A percentile compares a stretch with the other conserved stretches of the same genome.
Evolutionary conservation across 2,113 vertebrate species (phyloP).

Genomic region (Oreochromis tanganicae): DNA sequence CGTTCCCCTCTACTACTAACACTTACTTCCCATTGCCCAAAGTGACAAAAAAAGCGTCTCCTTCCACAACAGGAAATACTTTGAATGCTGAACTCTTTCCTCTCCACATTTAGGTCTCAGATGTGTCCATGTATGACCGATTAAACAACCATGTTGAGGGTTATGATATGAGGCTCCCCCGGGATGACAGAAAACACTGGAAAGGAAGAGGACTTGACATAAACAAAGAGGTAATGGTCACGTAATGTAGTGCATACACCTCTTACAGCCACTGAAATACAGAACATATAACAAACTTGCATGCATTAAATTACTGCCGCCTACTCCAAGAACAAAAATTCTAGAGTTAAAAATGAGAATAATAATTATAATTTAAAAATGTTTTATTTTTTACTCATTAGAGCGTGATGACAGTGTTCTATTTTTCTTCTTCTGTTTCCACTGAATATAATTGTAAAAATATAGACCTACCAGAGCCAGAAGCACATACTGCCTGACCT

Average conservation of each 20-base stretch:
- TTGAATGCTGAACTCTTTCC: neutral
- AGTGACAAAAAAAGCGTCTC: neutral
- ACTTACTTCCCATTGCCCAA: neutral
- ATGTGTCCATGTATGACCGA: constrained; percentile 51
- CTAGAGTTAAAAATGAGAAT: neutral
- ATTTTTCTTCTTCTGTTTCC: neutral
- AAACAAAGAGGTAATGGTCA: constrained; percentile 54
- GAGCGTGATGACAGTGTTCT: neutral
- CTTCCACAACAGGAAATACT: neutral
- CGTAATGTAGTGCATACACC: neutral
- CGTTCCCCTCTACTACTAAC: neutral
- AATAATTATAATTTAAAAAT: neutral
- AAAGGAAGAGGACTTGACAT: constrained; percentile 59
- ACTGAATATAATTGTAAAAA: neutral
- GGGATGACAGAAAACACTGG: constrained; percentile 59
- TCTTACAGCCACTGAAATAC: neutral
- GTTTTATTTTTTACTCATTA: neutral
- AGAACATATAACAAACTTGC: neutral
- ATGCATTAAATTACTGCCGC: neutral
- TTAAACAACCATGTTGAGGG: constrained; percentile 42
- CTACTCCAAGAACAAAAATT: neutral
- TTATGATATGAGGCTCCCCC: constrained; percentile 51
- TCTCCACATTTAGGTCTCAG: constrained; percentile 19
- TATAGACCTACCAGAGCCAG: neutral
- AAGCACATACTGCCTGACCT: neutral